Evolutionary conservation across 2,113 vertebrate species (phyloP).

Genomic region (Rhabdornis inornatus): DNA sequence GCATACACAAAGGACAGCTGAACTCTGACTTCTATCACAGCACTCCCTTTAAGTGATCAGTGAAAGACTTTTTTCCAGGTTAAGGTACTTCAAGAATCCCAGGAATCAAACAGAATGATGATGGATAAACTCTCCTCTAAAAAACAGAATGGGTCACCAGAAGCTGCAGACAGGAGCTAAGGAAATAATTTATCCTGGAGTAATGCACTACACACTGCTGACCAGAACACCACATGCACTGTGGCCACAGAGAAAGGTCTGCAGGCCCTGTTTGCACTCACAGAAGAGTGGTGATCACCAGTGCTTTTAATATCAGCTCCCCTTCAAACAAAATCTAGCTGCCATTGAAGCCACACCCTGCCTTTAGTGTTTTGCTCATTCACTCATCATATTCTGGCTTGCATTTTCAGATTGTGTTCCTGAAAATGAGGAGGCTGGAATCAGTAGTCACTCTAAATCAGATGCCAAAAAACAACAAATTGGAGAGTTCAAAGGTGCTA

Average conservation of each 20-base stretch:
- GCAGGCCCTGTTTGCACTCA: not conserved
- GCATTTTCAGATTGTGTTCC: not conserved
- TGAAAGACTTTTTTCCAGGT: not conserved
- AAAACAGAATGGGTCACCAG: accelerated
- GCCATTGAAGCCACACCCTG: not conserved
- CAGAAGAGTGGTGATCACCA: not conserved
- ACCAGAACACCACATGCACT: accelerated
- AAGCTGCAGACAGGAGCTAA: accelerated
- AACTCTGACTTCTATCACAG: not conserved
- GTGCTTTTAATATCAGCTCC: not conserved
- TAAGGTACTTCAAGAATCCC: not conserved
- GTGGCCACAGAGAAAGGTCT: not conserved
- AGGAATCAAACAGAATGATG: not conserved
- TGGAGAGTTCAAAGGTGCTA: not conserved
- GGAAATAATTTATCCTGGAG: not conserved
- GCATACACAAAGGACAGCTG: accelerated
- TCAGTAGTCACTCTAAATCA: not conserved
- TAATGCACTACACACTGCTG: not conserved
- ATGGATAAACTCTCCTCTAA: not conserved
- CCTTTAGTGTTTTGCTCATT: not conserved
- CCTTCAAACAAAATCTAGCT: not conserved
- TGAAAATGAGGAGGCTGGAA: not conserved
- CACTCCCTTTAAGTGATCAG: not conserved
- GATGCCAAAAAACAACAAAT: not conserved
- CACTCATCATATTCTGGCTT: not conserved